Base-by-base conservation (phyloP, 2,113 vertebrate genomes). In the Erythrolamprus reginae region DNA sequence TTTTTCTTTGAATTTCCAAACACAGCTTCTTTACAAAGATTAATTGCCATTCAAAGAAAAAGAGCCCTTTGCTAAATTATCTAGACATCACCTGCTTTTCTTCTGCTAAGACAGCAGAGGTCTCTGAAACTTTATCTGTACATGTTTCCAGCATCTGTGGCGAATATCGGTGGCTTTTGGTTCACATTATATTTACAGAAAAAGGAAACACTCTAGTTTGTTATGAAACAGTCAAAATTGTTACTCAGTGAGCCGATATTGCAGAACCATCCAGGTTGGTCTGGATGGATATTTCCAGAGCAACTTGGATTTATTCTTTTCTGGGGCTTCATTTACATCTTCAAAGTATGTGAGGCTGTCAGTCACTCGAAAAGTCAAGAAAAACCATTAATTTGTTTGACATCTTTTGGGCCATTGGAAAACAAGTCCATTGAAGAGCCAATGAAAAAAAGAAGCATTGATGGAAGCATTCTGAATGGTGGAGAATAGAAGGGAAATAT, bases 81-180 rank as follows among this genome's bases (percentile, higher is more conserved):
- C 33, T 33, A 77, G 38, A 21, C 19, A 77, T 21, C 13, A 7
- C 28, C 26, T 13, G 89, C 52, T 61, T 89, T 84, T 33, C 58
- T 90, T 89, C 86, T 38, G 45, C 12, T 77, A 56, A 61, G 82
- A 52, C 58, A 89, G 26, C 61, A 86, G 87, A 91, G 55, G 84
- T 70, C 83, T 84, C 82, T 90, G 84, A 87, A 90, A 87, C 84
- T 45, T 90, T 90, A 87, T 86, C 56, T 90, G 48, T 86, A 26
- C 5, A 70, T 51, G 33, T 13, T 90, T 70, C 33, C 15, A 53
- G 55, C 58, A 77, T 26, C 33, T 61, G 51, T 86, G 52, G 33
- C 10, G 3, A 90, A 70, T 17, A 38, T 45, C 48, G 12, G 21
- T 70, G 50, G 89, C 56, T 77, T 52, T 65, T 50, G 55, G 47